A percentile compares a stretch with the other conserved stretches of the same genome.
Evolutionary conservation across 2,797 vertebrate genomes (phyloP).

Genomic region (Liasis olivaceus): DNA sequence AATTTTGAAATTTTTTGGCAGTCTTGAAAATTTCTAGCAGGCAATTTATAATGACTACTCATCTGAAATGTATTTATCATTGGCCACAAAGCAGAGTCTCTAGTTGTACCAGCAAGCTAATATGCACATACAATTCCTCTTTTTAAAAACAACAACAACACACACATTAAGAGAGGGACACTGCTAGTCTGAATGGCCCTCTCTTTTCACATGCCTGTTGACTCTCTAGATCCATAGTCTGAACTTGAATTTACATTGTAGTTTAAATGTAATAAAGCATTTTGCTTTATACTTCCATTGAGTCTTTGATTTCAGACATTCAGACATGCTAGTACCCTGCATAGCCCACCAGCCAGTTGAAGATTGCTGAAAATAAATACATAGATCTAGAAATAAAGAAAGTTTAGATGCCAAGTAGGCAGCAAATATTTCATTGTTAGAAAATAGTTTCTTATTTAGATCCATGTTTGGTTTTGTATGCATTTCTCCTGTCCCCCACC

Average conservation of each 20-base stretch:
- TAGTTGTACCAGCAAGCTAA: neutral
- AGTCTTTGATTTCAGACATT: constrained; percentile 16
- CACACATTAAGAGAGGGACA: neutral
- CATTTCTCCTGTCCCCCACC: neutral
- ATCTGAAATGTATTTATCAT: neutral
- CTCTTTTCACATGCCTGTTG: no score
- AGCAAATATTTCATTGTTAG: neutral
- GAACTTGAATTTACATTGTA: neutral
- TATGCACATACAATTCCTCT: no score
- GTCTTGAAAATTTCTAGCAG: neutral
- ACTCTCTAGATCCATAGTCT: neutral
- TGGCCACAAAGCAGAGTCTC: neutral
- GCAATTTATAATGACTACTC: neutral
- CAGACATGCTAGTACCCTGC: constrained; percentile 40
- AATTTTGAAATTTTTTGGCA: neutral
- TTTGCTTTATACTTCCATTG: neutral
- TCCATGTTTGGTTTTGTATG: neutral
- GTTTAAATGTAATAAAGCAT: neutral
- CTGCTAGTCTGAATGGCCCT: neutral
- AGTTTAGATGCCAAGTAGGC: neutral
- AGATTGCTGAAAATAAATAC: constrained; percentile 40
- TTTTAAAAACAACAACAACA: no score
- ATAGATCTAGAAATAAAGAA: constrained; percentile 31
- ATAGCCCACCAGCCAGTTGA: constrained; percentile 8
- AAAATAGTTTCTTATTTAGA: neutral